Percentiles rank a stretch among this genome's conserved stretches.
Evolutionary conservation across 2,113 vertebrate species (phyloP).

Genomic region (Cacatua alba): DNA sequence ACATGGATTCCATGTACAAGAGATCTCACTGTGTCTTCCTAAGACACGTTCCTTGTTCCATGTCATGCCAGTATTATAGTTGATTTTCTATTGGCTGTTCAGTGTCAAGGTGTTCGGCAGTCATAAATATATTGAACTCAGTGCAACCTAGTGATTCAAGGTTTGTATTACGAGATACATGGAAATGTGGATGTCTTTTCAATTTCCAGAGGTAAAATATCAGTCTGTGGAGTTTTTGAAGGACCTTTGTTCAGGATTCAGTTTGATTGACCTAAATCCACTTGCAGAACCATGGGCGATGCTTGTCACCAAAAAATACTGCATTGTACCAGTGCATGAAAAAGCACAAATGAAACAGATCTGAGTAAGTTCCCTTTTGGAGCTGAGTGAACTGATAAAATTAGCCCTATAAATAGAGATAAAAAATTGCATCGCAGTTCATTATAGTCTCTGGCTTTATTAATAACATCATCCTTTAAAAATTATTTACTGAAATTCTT

Average conservation of each 20-base stretch:
- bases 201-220: neutral
- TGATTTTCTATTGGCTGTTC: neutral
- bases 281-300: neutral
- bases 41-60: neutral
- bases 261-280: neutral
- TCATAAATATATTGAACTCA: neutral
- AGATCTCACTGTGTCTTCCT: neutral
- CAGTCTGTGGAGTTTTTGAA: neutral
- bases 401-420: neutral
- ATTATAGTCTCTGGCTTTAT: neutral
- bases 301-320: neutral
- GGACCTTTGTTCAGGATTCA: neutral
- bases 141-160: neutral
- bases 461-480: neutral
- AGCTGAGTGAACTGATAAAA: neutral
- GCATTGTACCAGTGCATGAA: neutral
- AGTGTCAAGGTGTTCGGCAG: neutral
- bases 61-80: neutral
- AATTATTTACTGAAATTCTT: neutral
- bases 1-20: neutral
- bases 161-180: neutral
- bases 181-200: neutral
- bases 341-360: neutral
- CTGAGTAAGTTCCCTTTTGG: neutral
- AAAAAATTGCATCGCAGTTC: neutral